Evolutionary conservation across 2,888 invertebrate species (phyloP), one percentile per base, ranked within the genome.

Genomic region (Spodoptera picta): DNA sequence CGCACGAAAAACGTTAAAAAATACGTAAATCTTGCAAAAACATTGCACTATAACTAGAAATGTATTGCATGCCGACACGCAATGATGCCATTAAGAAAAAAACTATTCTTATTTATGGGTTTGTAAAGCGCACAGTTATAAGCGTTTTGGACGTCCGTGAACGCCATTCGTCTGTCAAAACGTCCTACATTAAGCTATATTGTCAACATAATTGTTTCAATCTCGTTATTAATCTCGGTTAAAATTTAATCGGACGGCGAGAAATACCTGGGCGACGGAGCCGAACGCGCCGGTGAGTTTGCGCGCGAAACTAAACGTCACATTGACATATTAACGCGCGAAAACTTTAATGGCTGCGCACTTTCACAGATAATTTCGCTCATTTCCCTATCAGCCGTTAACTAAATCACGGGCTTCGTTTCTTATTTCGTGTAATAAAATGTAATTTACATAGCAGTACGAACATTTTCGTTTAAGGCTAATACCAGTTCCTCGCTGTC

Each of bases 261-360:
- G 66, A 71, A 80, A 81, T 76, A 74, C 74, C 66, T 68, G 73
- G 57, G 69, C 66, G 73, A 69, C 68, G 74, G 73, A 62, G 73
- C 74, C 67, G 77, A 79, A 74, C 73, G 69, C 70, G 69, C 77
- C 75, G 69, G 68, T 65, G 69, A 77, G 69, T 80, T 77, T 79
- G 75, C 85, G 84, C 87, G 88, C 82, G 80, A 84, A 83, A 77
- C 69, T 75, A 71, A 77, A 84, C 82, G 85, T 87, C 89, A 85
- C 71, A 65, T 77, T 89, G 91, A 92, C 90, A 83, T 78, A 93
- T 90, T 61, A 82, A 78, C 69, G 83, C 87, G 92, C 84, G 85
- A 88, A 92, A 88, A 90, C 77, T 85, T 88, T 86, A 80, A 92
- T 85, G 74, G 82, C 73, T 66, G 71, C 66, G 66, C 74, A 80